A percentile compares a stretch with the other conserved stretches of the same genome.
phyloP scores from a whole-genome alignment of 2,888 invertebrate genomes.

The Lithophane ornitopus region DNA sequence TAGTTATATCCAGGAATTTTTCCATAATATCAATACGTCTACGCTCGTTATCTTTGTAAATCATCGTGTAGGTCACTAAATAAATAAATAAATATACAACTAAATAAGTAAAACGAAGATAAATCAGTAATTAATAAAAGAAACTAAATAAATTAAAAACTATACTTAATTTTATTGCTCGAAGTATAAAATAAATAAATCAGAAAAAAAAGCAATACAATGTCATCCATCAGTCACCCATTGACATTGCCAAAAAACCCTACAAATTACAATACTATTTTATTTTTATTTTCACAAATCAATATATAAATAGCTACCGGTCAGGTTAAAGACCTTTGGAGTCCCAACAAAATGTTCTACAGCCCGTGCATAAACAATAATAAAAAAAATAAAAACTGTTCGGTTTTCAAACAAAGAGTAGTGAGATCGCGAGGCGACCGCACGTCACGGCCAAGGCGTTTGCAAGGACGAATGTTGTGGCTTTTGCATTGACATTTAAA shows the following conservation, averaged over 20 bases:
- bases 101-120: no score
- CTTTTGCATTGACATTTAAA: slow-evolving; percentile 63
- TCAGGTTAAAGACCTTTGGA: slow-evolving; percentile 82
- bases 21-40: no score
- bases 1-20: no score
- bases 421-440: slow-evolving; percentile 80
- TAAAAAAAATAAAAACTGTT: slow-evolving; percentile 77
- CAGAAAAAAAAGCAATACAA: background rate
- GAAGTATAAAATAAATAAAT: background rate
- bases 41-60: no score
- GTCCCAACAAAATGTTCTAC: slow-evolving; percentile 75
- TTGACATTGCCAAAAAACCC: slow-evolving; percentile 38
- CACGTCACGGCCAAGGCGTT: slow-evolving; percentile 84
- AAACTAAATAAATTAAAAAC: no score
- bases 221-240: background rate
- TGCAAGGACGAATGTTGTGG: slow-evolving; percentile 81
- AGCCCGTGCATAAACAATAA: slow-evolving; percentile 78
- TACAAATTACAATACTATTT: slow-evolving; percentile 28
- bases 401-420: slow-evolving; percentile 86
- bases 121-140: no score
- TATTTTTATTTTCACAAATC: slow-evolving; percentile 55
- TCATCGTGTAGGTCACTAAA: no score
- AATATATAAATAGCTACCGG: slow-evolving; percentile 47
- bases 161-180: background rate
- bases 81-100: no score